Evolutionary conservation across 2,797 vertebrate genomes (phyloP).

Genomic region (Chelon auratus): DNA sequence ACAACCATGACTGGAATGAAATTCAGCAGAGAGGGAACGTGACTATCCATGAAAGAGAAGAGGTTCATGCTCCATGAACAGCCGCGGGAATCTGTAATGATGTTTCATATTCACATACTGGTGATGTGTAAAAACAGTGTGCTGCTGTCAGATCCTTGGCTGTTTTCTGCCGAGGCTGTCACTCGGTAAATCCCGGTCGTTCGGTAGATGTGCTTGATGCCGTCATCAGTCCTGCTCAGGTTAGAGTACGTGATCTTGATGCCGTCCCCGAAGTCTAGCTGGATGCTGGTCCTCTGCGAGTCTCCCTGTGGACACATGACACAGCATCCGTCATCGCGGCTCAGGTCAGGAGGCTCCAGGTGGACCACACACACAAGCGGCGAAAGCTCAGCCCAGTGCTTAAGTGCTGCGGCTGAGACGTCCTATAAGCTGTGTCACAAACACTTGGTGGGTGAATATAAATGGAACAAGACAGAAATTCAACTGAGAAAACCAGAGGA

Average conservation of each 20-base stretch:
- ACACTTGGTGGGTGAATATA: slow-evolving; percentile 54
- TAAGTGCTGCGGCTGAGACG: slow-evolving; percentile 60
- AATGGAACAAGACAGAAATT: slow-evolving; percentile 61
- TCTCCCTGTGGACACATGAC: slow-evolving; percentile 87
- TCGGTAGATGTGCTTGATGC: slow-evolving; percentile 92
- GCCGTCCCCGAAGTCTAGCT: slow-evolving; percentile 96
- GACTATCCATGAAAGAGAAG: slow-evolving; percentile 57
- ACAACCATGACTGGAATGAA: slow-evolving; percentile 54
- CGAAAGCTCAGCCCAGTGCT: slow-evolving; percentile 41
- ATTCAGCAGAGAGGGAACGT: slow-evolving; percentile 45
- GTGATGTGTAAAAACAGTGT: slow-evolving; percentile 94
- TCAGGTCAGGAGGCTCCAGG: slow-evolving; percentile 64
- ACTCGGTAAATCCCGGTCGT: slow-evolving; percentile 93
- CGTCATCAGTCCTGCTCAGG: slow-evolving; percentile 93
- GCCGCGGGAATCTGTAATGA: slow-evolving; percentile 64
- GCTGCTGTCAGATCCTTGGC: slow-evolving; percentile 90
- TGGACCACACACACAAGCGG: slow-evolving; percentile 40
- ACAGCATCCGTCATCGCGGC: slow-evolving; percentile 71
- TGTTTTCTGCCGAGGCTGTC: slow-evolving; percentile 91
- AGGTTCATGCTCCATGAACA: slow-evolving; percentile 44
- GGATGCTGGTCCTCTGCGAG: slow-evolving; percentile 92
- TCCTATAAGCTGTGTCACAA: slow-evolving; percentile 60
- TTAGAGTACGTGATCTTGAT: slow-evolving; percentile 95
- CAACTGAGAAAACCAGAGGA: slow-evolving; percentile 49
- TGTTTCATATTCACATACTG: slow-evolving; percentile 87